Conservation (phyloP, 2,113 vertebrate species). For the Nymphicus hollandicus region DNA sequence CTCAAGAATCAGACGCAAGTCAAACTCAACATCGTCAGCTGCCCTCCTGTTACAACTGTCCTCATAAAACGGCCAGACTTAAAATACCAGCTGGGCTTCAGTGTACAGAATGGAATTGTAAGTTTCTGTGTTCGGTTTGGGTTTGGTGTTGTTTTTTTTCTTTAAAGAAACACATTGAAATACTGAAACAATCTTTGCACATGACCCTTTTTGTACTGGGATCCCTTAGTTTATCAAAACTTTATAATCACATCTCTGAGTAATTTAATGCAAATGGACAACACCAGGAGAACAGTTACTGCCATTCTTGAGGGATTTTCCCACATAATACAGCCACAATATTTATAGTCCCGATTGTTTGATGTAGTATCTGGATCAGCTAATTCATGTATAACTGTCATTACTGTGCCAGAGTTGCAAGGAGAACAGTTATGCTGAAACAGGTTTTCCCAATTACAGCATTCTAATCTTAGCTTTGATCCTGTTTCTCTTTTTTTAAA, state of each 20-base stretch:
- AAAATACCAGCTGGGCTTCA: slow-evolving; percentile 98
- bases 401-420: background rate
- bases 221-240: background rate
- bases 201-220: background rate
- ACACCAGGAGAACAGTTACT: background rate
- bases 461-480: background rate
- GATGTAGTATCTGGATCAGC: background rate
- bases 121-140: slow-evolving; percentile 55
- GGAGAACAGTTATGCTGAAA: background rate
- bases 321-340: background rate
- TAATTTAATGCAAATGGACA: background rate
- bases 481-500: background rate
- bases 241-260: background rate
- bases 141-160: no score
- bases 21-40: slow-evolving; percentile 98
- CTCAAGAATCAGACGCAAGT: slow-evolving; percentile 97
- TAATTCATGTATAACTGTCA: background rate
- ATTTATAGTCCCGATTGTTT: background rate
- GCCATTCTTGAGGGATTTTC: background rate
- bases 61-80: slow-evolving; percentile 97
- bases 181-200: background rate
- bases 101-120: slow-evolving; percentile 98
- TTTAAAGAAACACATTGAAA: background rate
- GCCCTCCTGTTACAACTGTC: slow-evolving; percentile 95
- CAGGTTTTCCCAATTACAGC: background rate